Evolutionary conservation across 2,888 invertebrate genomes (phyloP).

Genomic region (Trimorus sp.): DNA sequence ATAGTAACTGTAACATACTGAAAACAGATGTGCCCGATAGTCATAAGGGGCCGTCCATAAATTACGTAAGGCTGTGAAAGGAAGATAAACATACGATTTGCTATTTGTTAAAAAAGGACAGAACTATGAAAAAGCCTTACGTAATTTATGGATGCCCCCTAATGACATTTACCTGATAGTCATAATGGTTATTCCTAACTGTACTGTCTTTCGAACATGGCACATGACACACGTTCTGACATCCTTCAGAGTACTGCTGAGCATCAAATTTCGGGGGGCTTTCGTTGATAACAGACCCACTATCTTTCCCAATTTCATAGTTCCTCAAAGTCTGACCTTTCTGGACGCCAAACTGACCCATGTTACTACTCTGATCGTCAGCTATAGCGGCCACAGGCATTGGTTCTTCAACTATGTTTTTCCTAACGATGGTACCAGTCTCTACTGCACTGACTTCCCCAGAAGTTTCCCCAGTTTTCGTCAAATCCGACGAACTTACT

Average conservation of each 20-base stretch:
- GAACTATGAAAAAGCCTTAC: too few species aligned
- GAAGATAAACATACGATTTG: too few species aligned
- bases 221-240: conserved; percentile 40
- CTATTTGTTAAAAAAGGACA: too few species aligned
- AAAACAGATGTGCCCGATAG: too few species aligned
- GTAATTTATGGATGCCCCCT: too few species aligned
- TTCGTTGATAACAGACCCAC: conserved; percentile 53
- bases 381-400: conserved; percentile 31
- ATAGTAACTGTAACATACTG: too few species aligned
- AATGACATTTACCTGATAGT: conserved; percentile 62
- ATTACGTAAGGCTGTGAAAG: too few species aligned
- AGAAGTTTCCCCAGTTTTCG: conserved; percentile 37
- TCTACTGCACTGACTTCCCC: conserved; percentile 23
- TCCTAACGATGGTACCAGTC: conserved; percentile 21
- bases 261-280: conserved; percentile 61
- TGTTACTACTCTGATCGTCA: conserved; percentile 28
- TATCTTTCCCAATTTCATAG: conserved; percentile 56
- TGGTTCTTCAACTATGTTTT: conserved; percentile 39
- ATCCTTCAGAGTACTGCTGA: conserved; percentile 41
- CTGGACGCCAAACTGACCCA: conserved; percentile 41
- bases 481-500: conserved; percentile 31
- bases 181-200: conserved; percentile 62
- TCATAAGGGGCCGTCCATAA: too few species aligned
- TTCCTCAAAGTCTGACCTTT: conserved; percentile 44
- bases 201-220: conserved; percentile 52